A percentile compares a stretch with the other conserved stretches of the same genome.
Evolutionary conservation across 2,113 vertebrate genomes (phyloP).

Genomic region (Circaetus gallicus): DNA sequence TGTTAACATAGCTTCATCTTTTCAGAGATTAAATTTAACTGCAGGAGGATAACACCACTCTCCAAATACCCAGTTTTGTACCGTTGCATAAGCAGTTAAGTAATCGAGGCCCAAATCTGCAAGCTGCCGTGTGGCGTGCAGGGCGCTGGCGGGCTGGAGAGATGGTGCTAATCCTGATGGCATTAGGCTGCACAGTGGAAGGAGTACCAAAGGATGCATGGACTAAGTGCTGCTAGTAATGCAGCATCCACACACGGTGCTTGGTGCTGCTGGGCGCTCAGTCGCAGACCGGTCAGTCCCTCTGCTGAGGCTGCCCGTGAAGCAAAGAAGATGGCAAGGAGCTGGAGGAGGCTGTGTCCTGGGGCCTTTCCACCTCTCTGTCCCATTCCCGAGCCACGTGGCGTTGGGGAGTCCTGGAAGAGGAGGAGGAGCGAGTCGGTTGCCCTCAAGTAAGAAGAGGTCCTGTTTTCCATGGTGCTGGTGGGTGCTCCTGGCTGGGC

Average conservation of each 20-base stretch:
- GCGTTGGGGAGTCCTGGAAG: neutral
- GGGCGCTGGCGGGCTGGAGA: neutral
- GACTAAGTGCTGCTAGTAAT: fast-evolving
- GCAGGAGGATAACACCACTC: neutral
- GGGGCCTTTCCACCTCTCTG: neutral
- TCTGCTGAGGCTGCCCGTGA: fast-evolving
- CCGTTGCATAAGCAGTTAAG: neutral
- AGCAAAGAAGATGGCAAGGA: neutral
- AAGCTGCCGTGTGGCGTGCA: neutral
- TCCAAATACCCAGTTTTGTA: neutral
- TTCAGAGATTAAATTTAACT: neutral
- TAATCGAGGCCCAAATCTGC: neutral
- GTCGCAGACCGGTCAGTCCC: fast-evolving
- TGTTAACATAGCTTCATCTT: neutral
- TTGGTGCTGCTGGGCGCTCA: fast-evolving
- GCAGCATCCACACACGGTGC: neutral
- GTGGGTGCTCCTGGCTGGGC: neutral
- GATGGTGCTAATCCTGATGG: neutral
- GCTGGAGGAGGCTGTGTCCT: neutral
- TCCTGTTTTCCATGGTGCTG: neutral
- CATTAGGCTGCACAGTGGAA: neutral
- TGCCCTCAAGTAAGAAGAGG: neutral
- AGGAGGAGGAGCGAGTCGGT: neutral
- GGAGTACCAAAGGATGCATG: fast-evolving
- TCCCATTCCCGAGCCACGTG: fast-evolving